Conservation (phyloP, 2,113 vertebrate genomes). For the Microcebus lehilahytsara region DNA sequence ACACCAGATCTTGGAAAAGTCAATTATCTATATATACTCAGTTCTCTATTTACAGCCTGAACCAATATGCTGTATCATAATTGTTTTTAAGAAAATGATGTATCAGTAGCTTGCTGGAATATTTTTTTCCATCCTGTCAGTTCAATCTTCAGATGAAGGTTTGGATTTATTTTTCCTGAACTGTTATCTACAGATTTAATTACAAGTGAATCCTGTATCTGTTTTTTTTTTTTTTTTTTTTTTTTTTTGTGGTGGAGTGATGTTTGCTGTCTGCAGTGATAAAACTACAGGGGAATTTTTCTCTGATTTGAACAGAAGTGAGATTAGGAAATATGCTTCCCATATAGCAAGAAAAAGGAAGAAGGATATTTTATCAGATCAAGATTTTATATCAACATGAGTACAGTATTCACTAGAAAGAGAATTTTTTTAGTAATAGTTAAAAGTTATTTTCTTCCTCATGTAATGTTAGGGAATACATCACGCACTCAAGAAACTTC, state of each 20-base stretch:
- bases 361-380: neutral
- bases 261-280: neutral
- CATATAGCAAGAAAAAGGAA: neutral
- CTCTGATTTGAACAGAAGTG: neutral
- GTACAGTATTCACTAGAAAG: neutral
- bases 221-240: slow-evolving; percentile 49
- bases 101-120: neutral
- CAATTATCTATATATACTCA: neutral
- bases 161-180: slow-evolving; percentile 41
- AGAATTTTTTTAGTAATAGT: neutral
- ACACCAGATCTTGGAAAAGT: slow-evolving; percentile 3
- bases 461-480: neutral
- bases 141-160: slow-evolving; percentile 37
- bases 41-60: neutral
- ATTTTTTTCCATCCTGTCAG: neutral
- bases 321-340: neutral
- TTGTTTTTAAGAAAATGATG: slow-evolving; percentile 37
- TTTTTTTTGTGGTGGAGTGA: neutral
- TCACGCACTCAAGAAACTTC: neutral
- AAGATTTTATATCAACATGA: neutral
- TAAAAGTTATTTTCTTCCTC: neutral
- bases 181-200: slow-evolving; percentile 55
- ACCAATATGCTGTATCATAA: neutral
- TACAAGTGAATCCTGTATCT: neutral
- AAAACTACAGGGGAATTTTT: neutral